Percentiles rank a stretch among this genome's conserved stretches.
Evolutionary conservation across 2,797 vertebrate species (phyloP).

Genomic region (Huso huso): DNA sequence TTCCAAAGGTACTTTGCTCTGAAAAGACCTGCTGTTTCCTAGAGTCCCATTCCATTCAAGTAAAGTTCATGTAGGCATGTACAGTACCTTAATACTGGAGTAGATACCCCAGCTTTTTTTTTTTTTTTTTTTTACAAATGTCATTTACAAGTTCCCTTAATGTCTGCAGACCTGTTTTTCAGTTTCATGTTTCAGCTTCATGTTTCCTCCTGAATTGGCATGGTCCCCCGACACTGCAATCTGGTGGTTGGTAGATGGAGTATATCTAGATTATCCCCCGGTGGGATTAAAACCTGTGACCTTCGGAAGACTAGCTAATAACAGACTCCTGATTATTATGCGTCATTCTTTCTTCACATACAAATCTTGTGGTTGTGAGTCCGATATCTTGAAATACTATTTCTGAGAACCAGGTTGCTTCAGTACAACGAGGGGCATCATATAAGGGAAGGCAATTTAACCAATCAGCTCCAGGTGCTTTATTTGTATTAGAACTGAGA

Average conservation of each 20-base stretch:
- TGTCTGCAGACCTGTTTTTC: too few relatives aligned
- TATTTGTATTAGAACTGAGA: conserved; percentile 17
- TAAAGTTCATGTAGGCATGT: too few relatives aligned
- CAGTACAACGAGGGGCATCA: conserved; percentile 1
- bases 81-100: too few relatives aligned
- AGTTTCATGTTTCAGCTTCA: too few relatives aligned
- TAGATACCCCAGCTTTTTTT: too few relatives aligned
- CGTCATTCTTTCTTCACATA: conserved; percentile 15
- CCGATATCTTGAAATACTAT: conserved; percentile 8
- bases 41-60: too few relatives aligned
- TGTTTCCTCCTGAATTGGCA: neutral
- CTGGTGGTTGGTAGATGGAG: conserved; percentile 8
- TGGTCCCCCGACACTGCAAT: neutral
- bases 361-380: conserved; percentile 14
- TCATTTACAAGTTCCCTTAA: too few relatives aligned
- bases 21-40: too few relatives aligned
- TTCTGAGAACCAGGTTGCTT: conserved; percentile 24
- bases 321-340: conserved; percentile 18
- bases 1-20: too few relatives aligned
- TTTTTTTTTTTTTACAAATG: too few relatives aligned
- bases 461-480: conserved; percentile 17
- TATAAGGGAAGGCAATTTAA: conserved; percentile 13
- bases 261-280: conserved; percentile 19
- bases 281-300: conserved; percentile 22
- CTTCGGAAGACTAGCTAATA: conserved; percentile 17